Evolutionary conservation across 2,888 invertebrate species (phyloP).

Genomic region (Achlya flavicornis): DNA sequence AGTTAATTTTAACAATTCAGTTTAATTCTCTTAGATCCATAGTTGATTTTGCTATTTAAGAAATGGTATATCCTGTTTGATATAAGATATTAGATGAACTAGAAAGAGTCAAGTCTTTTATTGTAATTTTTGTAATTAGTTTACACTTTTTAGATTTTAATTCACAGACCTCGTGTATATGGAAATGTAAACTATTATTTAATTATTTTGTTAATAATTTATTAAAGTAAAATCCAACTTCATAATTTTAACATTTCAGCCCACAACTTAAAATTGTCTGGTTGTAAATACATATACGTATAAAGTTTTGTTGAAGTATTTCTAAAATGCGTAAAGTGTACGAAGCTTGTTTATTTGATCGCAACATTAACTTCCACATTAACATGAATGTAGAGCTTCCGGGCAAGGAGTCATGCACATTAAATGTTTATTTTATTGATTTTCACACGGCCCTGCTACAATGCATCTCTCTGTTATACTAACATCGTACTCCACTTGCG

Average conservation of each 20-base stretch:
- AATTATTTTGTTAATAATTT: not conserved
- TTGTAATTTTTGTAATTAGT: not conserved
- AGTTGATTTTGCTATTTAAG: conserved; percentile 23
- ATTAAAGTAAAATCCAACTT: too few relatives aligned
- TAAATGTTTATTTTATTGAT: conserved; percentile 81
- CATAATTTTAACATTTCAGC: not conserved
- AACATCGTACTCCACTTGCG: conserved; percentile 47
- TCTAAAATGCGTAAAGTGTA: not conserved
- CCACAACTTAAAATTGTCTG: not conserved
- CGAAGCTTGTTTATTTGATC: conserved; percentile 3
- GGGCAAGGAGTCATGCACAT: conserved; percentile 54
- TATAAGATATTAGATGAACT: not conserved
- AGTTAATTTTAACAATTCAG: conserved; percentile 53
- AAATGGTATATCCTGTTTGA: not conserved
- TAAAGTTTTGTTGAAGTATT: not conserved
- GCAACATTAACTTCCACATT: conserved; percentile 27
- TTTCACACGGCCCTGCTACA: conserved; percentile 75
- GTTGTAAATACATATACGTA: not conserved
- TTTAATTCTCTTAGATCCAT: conserved; percentile 38
- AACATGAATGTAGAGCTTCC: conserved; percentile 26
- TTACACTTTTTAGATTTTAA: not conserved
- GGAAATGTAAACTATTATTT: not conserved
- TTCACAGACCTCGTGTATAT: not conserved
- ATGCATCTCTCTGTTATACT: conserved; percentile 60
- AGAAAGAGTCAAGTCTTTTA: not conserved